A percentile compares a stretch with the other conserved stretches of the same genome.
phyloP scores from a whole-genome alignment of 2,888 invertebrate species.

The Invenusta paracnida region DNA sequence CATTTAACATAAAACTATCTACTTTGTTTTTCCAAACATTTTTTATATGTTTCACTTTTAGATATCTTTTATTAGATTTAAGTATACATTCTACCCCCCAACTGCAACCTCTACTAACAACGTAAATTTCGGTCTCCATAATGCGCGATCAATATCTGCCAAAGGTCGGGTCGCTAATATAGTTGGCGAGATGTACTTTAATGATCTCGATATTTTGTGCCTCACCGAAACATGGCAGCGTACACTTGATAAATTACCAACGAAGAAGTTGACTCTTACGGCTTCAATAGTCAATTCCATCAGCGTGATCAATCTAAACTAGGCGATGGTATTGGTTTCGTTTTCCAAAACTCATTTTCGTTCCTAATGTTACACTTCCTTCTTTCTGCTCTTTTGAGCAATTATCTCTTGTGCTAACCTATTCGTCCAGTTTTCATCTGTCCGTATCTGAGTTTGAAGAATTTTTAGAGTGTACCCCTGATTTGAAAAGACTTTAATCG shows the following conservation, averaged over 20 bases:
- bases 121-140: not conserved
- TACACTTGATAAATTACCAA: not conserved
- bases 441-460: constrained; percentile 3
- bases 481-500: constrained; percentile 1
- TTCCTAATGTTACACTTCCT: not conserved
- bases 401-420: not conserved
- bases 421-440: not conserved
- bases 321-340: not conserved
- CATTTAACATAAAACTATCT: too few relatives aligned
- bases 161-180: not conserved
- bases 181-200: not conserved
- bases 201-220: not conserved
- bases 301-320: not conserved
- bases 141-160: constrained; percentile 11
- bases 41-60: too few relatives aligned
- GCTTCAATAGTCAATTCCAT: not conserved
- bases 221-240: not conserved
- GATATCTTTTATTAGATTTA: too few relatives aligned
- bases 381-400: not conserved
- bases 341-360: not conserved
- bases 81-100: too few relatives aligned
- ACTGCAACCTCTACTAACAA: not conserved
- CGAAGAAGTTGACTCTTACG: not conserved
- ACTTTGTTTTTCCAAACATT: too few relatives aligned
- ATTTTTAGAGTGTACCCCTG: not conserved